phyloP scores from a whole-genome alignment of 2,797 vertebrate genomes.

The Scarus forsteni region DNA sequence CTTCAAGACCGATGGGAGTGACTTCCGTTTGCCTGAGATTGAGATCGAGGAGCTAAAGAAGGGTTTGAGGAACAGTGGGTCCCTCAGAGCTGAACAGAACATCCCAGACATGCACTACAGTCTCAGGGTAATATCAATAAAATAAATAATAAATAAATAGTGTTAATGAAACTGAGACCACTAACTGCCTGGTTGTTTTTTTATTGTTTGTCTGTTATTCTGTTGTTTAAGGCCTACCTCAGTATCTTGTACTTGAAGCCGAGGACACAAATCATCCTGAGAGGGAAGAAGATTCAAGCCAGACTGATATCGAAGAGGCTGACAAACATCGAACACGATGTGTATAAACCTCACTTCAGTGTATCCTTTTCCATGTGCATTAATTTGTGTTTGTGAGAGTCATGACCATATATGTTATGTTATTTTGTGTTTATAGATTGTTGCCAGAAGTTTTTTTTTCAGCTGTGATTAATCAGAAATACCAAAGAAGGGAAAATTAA shows the following conservation, averaged over 20 bases:
- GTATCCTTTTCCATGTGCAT: constrained; percentile 76
- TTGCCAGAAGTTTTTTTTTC: not conserved
- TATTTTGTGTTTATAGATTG: not conserved
- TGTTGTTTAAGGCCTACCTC: constrained; percentile 83
- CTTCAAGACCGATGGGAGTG: constrained; percentile 83
- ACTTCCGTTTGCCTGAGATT: constrained; percentile 86
- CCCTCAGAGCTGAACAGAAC: constrained; percentile 70
- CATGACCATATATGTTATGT: too few species aligned
- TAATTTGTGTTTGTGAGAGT: not conserved
- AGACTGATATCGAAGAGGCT: constrained; percentile 87
- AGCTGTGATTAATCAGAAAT: not conserved
- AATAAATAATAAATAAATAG: too few species aligned
- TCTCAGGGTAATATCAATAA: constrained; percentile 77
- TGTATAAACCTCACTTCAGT: constrained; percentile 87
- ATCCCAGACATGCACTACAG: constrained; percentile 87
- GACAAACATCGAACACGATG: constrained; percentile 82
- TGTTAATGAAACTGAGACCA: too few species aligned
- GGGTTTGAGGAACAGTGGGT: constrained; percentile 61
- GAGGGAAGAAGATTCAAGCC: constrained; percentile 85
- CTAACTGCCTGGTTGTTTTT: not conserved
- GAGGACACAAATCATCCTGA: constrained; percentile 85
- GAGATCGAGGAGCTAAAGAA: constrained; percentile 75
- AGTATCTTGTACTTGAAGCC: constrained; percentile 89
- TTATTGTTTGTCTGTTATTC: constrained; percentile 1
- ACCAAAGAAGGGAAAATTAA: too few species aligned